Evolutionary conservation across 2,888 invertebrate genomes (phyloP), one percentile per base, ranked within the genome.

Genomic region (Nomada hirtipes): DNA sequence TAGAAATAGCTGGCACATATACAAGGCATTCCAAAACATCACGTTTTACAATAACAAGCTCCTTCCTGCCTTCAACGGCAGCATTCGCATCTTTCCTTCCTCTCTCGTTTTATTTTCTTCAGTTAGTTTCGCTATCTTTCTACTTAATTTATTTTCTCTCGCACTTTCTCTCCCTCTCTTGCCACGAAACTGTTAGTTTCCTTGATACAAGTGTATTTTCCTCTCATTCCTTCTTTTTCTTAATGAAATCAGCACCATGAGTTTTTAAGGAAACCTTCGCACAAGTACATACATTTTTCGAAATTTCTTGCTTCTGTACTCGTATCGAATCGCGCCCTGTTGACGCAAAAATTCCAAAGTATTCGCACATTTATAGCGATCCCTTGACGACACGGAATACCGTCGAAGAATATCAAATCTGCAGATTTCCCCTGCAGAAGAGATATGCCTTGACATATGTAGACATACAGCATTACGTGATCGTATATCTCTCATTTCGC

Each of bases 1-100:
- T 92, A 91, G 89, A 90, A 91, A 91, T 90, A 92, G 89, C 92
- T 92, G 92, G 92, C 92, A 92, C 91, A 90, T 92, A 88, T 91
- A 92, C 90, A 92, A 92, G 92, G 92, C 92, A 92, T 91, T 89
- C 89, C 86, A 91, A 80, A 90, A 91, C 89, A 90, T 91, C 88
- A 91, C 89, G 75, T 89, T 90, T 88, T 85, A 87, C 42, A 60
- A 57, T 73, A 76, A 78, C 78, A 82, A 78, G 63, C 53, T 75
- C 53, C 47, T 61, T 53, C 29, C 29, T 59, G 52, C 57, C 70
- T 67, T 57, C 26, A 63, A 60, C 18, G 73, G 67, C 78, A 83
- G 59, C 42, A 78, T 57, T 64, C 59, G 77, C 80, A 83, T 72
- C 65, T 83, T 81, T 71, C 11, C 63, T 36, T 29, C 13, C 52